phyloP scores from a whole-genome alignment of 23 tunicate genomes.

The Diplosoma virens region DNA sequence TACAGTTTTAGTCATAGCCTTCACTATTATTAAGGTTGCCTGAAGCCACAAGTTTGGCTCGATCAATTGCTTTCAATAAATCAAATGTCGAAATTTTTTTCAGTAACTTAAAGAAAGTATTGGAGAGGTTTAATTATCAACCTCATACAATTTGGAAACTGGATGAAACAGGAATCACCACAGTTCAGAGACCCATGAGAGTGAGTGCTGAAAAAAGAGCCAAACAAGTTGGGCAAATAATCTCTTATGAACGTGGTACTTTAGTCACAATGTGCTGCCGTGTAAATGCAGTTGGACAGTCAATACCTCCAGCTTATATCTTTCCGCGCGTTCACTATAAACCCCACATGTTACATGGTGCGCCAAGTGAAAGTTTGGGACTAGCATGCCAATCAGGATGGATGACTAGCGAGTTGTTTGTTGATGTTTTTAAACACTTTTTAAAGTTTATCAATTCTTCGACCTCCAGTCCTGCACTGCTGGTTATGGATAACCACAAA shows the following conservation, averaged over 20 bases:
- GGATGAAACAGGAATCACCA: slow-evolving; percentile 47
- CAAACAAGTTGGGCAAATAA: slow-evolving; percentile 42
- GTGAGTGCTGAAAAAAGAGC: slow-evolving; percentile 17
- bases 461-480: slow-evolving; percentile 5
- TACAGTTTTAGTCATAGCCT: slow-evolving; percentile 11
- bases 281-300: slow-evolving; percentile 34
- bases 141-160: slow-evolving; percentile 40
- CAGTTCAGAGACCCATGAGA: slow-evolving; percentile 23
- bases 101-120: slow-evolving; percentile 12
- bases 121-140: neutral
- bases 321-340: slow-evolving; percentile 43
- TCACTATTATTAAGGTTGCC: slow-evolving; percentile 4
- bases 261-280: slow-evolving; percentile 43
- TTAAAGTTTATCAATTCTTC: slow-evolving; percentile 14
- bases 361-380: slow-evolving; percentile 41
- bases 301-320: slow-evolving; percentile 32
- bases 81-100: slow-evolving; percentile 32
- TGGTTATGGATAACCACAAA: too few relatives aligned
- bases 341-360: slow-evolving; percentile 6
- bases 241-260: slow-evolving; percentile 37
- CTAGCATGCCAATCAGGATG: slow-evolving; percentile 31
- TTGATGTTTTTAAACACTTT: slow-evolving; percentile 27
- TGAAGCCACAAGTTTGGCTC: slow-evolving; percentile 37
- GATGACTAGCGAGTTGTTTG: slow-evolving; percentile 32
- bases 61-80: slow-evolving; percentile 34